A percentile compares a stretch with the other conserved stretches of the same genome.
phyloP scores from a whole-genome alignment of 2,888 invertebrate genomes.

The Neoitamus cyanurus region DNA sequence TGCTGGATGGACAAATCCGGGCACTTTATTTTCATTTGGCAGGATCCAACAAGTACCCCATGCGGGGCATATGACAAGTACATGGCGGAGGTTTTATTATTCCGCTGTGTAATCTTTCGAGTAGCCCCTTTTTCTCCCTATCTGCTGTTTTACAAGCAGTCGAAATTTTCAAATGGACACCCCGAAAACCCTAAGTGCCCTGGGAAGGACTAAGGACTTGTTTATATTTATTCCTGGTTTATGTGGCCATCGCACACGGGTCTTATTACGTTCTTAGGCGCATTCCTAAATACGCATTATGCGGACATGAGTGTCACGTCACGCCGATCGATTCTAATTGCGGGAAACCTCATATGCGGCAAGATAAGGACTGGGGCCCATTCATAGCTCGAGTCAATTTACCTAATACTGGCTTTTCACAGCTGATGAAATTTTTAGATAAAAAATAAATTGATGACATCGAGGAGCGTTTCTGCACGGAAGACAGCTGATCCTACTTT shows the following conservation, averaged over 20 bases:
- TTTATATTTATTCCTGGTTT: conserved; percentile 9
- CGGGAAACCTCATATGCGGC: neutral
- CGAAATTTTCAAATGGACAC: conserved; percentile 19
- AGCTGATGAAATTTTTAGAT: neutral
- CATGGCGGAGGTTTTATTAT: conserved; percentile 38
- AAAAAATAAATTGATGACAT: neutral
- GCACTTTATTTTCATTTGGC: conserved; percentile 45
- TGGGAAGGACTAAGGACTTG: neutral
- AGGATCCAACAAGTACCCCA: conserved; percentile 43
- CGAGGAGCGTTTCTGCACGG: neutral
- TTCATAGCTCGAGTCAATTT: neutral
- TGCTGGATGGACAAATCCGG: conserved; percentile 36
- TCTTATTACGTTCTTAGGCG: neutral
- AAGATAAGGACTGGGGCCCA: neutral
- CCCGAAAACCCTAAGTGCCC: neutral
- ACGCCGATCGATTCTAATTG: conserved; percentile 4
- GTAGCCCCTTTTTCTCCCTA: conserved; percentile 27
- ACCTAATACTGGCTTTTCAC: neutral
- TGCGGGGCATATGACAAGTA: conserved; percentile 20
- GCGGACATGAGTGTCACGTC: neutral
- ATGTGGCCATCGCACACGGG: neutral
- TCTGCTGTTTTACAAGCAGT: conserved; percentile 26
- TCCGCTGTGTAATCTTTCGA: conserved; percentile 42
- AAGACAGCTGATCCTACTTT: neutral
- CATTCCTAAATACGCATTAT: conserved; percentile 5